Conservation (phyloP, 1,140 invertebrate genomes). For the Pollicipes pollicipes region DNA sequence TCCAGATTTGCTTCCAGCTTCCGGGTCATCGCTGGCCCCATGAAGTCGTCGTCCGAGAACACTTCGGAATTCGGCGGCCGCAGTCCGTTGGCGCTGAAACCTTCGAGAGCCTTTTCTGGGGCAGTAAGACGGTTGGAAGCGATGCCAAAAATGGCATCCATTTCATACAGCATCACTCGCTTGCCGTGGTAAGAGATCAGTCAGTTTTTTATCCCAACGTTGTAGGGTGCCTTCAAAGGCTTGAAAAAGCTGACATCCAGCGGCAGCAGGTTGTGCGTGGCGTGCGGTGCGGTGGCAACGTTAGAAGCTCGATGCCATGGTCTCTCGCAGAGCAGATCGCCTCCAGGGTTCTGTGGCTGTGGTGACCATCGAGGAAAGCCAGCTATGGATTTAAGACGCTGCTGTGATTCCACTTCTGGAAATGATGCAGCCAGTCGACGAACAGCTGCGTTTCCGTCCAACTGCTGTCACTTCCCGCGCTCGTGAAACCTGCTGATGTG, state of each 20-base stretch:
- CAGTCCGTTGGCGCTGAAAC: conserved; percentile 20
- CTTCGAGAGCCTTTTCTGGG: conserved; percentile 18
- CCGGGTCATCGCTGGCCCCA: too few species aligned
- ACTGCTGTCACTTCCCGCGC: too few species aligned
- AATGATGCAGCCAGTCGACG: conserved; percentile 11
- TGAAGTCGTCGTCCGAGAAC: conserved; percentile 19
- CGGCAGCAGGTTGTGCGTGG: conserved; percentile 29
- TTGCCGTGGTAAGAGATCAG: conserved; percentile 21
- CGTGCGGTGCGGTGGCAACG: conserved; percentile 26
- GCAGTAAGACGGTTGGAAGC: conserved; percentile 20
- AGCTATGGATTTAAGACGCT: neutral
- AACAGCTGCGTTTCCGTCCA: neutral
- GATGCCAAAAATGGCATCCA: conserved; percentile 18
- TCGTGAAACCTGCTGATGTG: too few species aligned
- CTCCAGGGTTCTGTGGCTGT: conserved; percentile 10
- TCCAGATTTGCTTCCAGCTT: too few species aligned
- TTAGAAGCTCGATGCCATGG: conserved; percentile 24
- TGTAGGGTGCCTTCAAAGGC: conserved; percentile 23
- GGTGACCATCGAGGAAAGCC: conserved; percentile 9
- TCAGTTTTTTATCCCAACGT: conserved; percentile 21
- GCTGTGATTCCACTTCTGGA: conserved; percentile 3
- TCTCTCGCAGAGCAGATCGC: conserved; percentile 20
- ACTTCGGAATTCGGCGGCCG: conserved; percentile 17
- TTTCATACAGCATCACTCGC: conserved; percentile 23
- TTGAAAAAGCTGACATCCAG: conserved; percentile 28